Evolutionary conservation across 1,140 invertebrate species (phyloP).

Genomic region (Cyclargus thomasi): DNA sequence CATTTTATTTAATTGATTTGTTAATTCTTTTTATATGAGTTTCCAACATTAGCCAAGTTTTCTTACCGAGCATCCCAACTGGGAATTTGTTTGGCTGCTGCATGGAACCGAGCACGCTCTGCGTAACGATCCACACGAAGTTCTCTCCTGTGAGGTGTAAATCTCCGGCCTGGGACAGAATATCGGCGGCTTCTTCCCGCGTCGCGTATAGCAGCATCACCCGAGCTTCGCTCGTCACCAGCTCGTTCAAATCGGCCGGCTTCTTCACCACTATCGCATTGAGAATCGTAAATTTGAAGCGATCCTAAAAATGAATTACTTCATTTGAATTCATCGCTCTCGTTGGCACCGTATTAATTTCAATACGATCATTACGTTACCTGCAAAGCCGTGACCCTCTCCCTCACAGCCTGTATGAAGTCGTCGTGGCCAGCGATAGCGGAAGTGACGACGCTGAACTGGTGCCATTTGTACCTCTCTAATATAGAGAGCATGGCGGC

Average conservation of each 20-base stretch:
- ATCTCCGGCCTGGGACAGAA: conserved; percentile 86
- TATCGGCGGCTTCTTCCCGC: conserved; percentile 88
- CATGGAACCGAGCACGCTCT: conserved; percentile 87
- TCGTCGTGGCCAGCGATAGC: conserved; percentile 95
- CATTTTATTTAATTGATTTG: too few species aligned
- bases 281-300: conserved; percentile 92
- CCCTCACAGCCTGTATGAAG: conserved; percentile 93
- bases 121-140: conserved; percentile 98
- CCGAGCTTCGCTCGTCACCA: conserved; percentile 93
- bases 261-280: conserved; percentile 89
- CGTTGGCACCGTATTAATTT: background rate
- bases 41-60: background rate
- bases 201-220: conserved; percentile 96
- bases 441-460: conserved; percentile 95
- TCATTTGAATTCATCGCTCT: background rate
- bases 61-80: conserved; percentile 93
- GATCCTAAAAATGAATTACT: conserved; percentile 74
- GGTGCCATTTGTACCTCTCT: conserved; percentile 96
- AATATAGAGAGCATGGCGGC: conserved; percentile 95
- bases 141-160: conserved; percentile 94
- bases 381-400: conserved; percentile 88
- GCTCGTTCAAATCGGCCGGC: conserved; percentile 79
- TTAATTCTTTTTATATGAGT: too few species aligned
- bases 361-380: conserved; percentile 39
- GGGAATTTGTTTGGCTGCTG: conserved; percentile 89